Evolutionary conservation across 2,888 invertebrate genomes (phyloP).

Genomic region (Rhodophaea formosa): DNA sequence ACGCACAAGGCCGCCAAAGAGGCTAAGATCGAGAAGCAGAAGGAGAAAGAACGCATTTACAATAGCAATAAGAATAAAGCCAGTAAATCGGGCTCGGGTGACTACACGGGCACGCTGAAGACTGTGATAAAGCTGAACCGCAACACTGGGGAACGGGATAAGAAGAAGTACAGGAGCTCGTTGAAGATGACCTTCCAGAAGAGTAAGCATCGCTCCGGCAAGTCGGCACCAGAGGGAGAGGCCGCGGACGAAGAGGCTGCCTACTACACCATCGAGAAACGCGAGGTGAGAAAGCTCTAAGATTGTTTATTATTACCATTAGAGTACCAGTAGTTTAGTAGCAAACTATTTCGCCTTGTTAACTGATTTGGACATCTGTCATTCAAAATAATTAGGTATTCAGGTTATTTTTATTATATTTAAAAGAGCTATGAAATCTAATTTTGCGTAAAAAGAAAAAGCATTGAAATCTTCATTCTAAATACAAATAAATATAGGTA

Average conservation of each 20-base stretch:
- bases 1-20: conserved; percentile 88
- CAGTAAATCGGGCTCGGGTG: conserved; percentile 61
- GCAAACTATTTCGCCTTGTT: too few relatives aligned
- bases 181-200: conserved; percentile 91
- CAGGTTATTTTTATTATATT: too few relatives aligned
- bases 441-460: too few relatives aligned
- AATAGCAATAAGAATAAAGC: conserved; percentile 53
- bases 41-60: conserved; percentile 71
- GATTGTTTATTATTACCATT: neutral
- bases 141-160: conserved; percentile 62
- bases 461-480: too few relatives aligned
- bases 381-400: too few relatives aligned
- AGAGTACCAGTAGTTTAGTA: too few relatives aligned
- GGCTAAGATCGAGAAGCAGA: conserved; percentile 81
- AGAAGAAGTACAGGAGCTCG: conserved; percentile 85
- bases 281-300: conserved; percentile 66
- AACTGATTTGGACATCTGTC: too few relatives aligned
- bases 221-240: conserved; percentile 68
- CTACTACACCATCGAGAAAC: conserved; percentile 85
- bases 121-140: conserved; percentile 90
- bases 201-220: conserved; percentile 82
- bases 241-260: conserved; percentile 60
- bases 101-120: conserved; percentile 90
- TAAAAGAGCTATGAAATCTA: too few relatives aligned
- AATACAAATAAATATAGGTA: too few relatives aligned